Conservation (phyloP, 2,888 invertebrate genomes). For the Dichetophora obliterata region DNA sequence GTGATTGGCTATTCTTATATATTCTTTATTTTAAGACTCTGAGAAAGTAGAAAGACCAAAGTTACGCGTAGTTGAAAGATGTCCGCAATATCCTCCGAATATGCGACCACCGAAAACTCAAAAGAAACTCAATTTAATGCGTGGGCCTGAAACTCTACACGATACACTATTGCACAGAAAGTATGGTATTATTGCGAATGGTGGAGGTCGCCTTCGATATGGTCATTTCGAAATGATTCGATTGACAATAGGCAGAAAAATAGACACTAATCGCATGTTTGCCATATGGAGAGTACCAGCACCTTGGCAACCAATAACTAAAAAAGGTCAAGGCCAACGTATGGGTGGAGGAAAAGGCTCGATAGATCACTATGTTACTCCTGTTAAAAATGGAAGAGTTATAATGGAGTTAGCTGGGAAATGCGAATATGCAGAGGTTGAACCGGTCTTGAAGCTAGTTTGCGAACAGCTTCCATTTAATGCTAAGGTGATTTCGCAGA, state of each 20-base stretch:
- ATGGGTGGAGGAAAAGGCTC: slow-evolving; percentile 98
- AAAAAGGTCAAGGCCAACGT: slow-evolving; percentile 88
- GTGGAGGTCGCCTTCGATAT: slow-evolving; percentile 84
- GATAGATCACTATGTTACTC: slow-evolving; percentile 96
- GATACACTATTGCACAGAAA: slow-evolving; percentile 90
- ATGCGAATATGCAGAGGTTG: slow-evolving; percentile 86
- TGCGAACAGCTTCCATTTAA: slow-evolving; percentile 88
- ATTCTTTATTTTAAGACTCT: slow-evolving; percentile 71
- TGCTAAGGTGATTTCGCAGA: slow-evolving; percentile 86
- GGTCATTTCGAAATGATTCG: slow-evolving; percentile 93
- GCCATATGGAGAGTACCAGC: slow-evolving; percentile 94
- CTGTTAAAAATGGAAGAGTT: slow-evolving; percentile 89
- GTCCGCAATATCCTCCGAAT: slow-evolving; percentile 77
- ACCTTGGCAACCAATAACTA: slow-evolving; percentile 96
- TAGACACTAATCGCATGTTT: slow-evolving; percentile 88
- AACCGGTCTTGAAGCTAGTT: slow-evolving; percentile 77
- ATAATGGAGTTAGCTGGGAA: slow-evolving; percentile 94
- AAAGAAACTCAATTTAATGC: slow-evolving; percentile 85
- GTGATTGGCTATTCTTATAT: neutral
- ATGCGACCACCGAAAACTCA: slow-evolving; percentile 86
- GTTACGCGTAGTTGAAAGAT: slow-evolving; percentile 79
- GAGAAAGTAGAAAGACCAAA: slow-evolving; percentile 81
- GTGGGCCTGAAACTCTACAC: slow-evolving; percentile 91
- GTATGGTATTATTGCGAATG: slow-evolving; percentile 89
- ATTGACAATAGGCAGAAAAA: slow-evolving; percentile 78